A percentile compares a stretch with the other conserved stretches of the same genome.
Evolutionary conservation across 2,113 vertebrate species (phyloP).

Genomic region (Lophochroa leadbeateri): DNA sequence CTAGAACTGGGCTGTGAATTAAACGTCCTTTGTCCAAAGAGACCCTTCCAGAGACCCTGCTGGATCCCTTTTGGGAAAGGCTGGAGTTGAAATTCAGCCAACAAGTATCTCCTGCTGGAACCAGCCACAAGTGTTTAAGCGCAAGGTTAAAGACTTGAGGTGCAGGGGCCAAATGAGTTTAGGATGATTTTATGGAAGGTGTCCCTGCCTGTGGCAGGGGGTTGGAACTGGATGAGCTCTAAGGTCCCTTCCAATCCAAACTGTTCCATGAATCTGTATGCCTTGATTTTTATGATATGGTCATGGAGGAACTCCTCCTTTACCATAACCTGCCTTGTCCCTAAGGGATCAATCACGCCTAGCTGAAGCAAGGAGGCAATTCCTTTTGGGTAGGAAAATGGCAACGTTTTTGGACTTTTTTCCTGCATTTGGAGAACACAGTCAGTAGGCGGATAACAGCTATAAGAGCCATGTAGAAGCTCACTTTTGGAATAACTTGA

Average conservation of each 20-base stretch:
- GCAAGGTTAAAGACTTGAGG: not conserved
- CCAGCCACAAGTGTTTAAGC: not conserved
- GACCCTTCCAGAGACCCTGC: not conserved
- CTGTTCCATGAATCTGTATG: not conserved
- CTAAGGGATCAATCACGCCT: not conserved
- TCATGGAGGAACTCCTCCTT: not conserved
- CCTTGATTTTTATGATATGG: not conserved
- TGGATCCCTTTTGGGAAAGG: not conserved
- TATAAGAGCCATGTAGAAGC: not conserved
- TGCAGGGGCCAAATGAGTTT: not conserved
- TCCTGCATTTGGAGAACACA: not conserved
- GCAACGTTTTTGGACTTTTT: not conserved
- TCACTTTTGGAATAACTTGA: not conserved
- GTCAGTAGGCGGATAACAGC: not conserved
- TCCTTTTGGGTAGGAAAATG: not conserved
- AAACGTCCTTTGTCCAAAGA: not conserved
- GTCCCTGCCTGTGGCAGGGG: not conserved
- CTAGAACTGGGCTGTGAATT: not conserved
- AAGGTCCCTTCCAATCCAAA: not conserved
- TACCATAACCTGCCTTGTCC: not conserved
- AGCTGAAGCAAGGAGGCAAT: not conserved
- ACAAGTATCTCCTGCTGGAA: accelerated
- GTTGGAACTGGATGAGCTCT: not conserved
- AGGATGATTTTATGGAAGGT: not conserved
- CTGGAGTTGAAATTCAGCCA: not conserved